Evolutionary conservation across 2,797 vertebrate genomes (phyloP).

Genomic region (Prunella strophiata): DNA sequence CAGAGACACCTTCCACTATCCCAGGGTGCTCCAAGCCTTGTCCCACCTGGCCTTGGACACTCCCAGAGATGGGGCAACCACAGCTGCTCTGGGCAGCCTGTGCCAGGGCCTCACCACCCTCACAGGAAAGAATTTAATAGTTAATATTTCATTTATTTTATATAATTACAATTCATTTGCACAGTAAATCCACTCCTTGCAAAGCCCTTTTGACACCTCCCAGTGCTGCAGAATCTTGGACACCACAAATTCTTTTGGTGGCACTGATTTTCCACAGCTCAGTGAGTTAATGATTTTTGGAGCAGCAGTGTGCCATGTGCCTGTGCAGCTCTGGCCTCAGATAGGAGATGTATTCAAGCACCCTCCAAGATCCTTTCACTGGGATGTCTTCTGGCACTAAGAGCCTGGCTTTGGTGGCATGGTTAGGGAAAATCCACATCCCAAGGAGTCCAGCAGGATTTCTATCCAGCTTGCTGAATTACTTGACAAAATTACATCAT

Average conservation of each 20-base stretch:
- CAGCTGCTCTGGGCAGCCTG: not conserved
- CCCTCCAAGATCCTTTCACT: not conserved
- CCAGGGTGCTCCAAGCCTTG: not conserved
- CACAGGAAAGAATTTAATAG: not conserved
- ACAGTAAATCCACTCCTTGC: not conserved
- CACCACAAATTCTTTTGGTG: not conserved
- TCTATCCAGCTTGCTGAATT: not conserved
- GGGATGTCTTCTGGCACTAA: not conserved
- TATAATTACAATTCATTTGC: not conserved
- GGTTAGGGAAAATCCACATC: not conserved
- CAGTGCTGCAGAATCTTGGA: not conserved
- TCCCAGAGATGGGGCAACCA: not conserved
- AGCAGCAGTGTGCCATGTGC: not conserved
- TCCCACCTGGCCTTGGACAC: not conserved
- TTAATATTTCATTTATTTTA: not conserved
- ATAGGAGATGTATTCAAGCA: not conserved
- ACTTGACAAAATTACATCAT: not conserved
- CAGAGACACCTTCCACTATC: accelerated
- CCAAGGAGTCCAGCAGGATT: not conserved
- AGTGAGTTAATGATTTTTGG: not conserved
- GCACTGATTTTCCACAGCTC: not conserved
- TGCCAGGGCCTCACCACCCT: accelerated
- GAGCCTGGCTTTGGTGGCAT: not conserved
- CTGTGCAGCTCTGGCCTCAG: not conserved
- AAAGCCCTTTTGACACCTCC: not conserved